Percentiles rank a stretch among this genome's conserved stretches.
Conservation (phyloP, 2,888 invertebrate species). For the Ophion obscuratus region DNA sequence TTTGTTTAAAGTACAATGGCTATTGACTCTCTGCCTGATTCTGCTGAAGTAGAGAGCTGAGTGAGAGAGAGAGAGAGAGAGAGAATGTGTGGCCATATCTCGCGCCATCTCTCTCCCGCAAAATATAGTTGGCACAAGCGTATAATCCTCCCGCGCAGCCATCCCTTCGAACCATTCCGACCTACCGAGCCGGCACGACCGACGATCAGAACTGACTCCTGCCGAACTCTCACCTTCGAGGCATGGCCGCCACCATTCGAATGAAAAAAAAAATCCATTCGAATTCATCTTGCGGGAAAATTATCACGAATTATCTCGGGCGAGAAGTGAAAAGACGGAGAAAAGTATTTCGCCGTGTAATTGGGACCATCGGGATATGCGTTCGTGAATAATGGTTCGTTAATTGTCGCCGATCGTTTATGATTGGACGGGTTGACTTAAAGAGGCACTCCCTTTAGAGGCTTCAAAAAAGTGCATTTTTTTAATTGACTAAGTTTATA, state of each 20-base stretch:
- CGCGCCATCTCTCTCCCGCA: constrained; percentile 39
- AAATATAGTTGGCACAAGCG: constrained; percentile 55
- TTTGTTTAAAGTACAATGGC: constrained; percentile 81
- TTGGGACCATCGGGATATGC: no score
- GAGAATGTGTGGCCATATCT: constrained; percentile 52
- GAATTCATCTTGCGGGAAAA: constrained; percentile 5
- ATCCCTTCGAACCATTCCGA: constrained; percentile 34
- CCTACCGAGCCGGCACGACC: constrained; percentile 8
- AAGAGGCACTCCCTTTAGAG: no score
- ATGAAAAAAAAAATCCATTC: constrained; percentile 20
- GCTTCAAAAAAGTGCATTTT: no score
- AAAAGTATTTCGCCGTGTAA: no score
- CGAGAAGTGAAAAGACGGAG: constrained; percentile 12
- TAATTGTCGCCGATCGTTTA: no score
- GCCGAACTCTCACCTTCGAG: constrained; percentile 15
- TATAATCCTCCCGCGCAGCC: constrained; percentile 64
- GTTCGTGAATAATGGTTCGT: no score
- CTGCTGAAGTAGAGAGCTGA: constrained; percentile 49
- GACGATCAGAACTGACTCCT: constrained; percentile 39
- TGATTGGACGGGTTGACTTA: no score
- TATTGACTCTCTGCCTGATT: constrained; percentile 73
- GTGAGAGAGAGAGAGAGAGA: constrained; percentile 66
- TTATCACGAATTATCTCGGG: not conserved
- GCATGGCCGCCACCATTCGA: not conserved
- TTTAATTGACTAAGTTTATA: no score